Conservation (phyloP, 2,797 vertebrate species). For the Pipistrellus nathusii region DNA sequence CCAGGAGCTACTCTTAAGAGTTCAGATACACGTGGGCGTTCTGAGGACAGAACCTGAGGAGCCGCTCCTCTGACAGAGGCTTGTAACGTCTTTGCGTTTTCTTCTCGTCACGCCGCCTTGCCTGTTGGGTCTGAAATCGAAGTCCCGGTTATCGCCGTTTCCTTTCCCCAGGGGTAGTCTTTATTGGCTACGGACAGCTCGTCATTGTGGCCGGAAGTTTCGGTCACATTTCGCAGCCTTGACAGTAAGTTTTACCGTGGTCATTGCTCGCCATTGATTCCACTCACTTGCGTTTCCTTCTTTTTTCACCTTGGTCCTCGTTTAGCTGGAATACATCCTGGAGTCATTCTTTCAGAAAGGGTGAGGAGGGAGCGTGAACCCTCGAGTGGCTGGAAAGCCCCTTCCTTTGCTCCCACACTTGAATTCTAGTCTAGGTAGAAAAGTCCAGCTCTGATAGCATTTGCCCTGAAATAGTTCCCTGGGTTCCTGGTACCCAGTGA, state of each 20-base stretch:
- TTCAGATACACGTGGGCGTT: neutral
- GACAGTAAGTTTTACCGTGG: neutral
- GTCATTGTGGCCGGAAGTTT: neutral
- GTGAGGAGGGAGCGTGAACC: neutral
- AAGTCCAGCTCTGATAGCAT: neutral
- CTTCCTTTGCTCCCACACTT: neutral
- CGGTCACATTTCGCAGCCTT: too few species aligned
- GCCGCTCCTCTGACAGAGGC: neutral
- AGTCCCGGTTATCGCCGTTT: neutral
- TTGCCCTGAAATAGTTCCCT: neutral
- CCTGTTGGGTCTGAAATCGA: neutral
- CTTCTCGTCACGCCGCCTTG: neutral
- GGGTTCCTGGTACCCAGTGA: neutral
- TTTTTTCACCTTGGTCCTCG: neutral
- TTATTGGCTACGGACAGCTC: neutral
- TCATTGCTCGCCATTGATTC: neutral
- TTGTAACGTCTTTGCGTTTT: neutral
- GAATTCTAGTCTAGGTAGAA: neutral
- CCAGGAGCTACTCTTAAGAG: neutral
- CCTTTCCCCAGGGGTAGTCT: neutral
- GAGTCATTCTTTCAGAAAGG: neutral
- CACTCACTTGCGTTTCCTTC: neutral
- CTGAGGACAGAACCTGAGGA: too few species aligned
- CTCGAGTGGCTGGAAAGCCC: neutral
- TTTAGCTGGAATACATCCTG: neutral